Percentiles rank a stretch among this genome's conserved stretches.
phyloP scores from a whole-genome alignment of 2,113 vertebrate genomes.

The Mus pahari region DNA sequence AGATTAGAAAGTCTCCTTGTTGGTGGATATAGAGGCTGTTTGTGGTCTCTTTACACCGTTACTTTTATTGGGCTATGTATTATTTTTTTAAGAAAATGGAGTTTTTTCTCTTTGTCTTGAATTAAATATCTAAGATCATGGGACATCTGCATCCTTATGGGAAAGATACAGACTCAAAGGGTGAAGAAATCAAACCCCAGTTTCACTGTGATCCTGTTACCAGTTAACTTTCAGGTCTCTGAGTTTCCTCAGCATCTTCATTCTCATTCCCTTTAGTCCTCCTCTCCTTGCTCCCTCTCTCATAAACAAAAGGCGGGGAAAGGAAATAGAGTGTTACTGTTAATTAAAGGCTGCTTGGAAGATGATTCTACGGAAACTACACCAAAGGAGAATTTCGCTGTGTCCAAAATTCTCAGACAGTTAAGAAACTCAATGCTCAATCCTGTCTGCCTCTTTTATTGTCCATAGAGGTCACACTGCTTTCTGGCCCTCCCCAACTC shows the following conservation, averaged over 20 bases:
- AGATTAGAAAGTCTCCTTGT: neutral
- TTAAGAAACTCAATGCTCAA: conserved; percentile 7
- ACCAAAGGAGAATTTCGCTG: neutral
- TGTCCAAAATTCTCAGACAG: conserved; percentile 22
- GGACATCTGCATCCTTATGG: conserved; percentile 63
- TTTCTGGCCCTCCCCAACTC: conserved; percentile 25
- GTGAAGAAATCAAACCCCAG: conserved; percentile 67
- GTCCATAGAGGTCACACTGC: conserved; percentile 14
- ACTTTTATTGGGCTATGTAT: conserved; percentile 24
- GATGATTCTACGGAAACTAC: neutral
- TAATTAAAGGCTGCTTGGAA: neutral
- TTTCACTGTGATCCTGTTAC: conserved; percentile 31
- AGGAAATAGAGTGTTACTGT: neutral
- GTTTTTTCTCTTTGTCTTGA: conserved; percentile 70
- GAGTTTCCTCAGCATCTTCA: conserved; percentile 48
- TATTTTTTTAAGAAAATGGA: conserved; percentile 53
- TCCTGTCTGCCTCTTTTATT: neutral
- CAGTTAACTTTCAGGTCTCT: conserved; percentile 49
- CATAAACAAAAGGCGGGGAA: neutral
- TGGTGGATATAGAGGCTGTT: conserved; percentile 31
- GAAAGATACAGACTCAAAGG: conserved; percentile 66
- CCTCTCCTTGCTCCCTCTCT: neutral
- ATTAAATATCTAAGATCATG: conserved; percentile 58
- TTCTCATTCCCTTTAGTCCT: neutral
- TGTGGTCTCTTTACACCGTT: conserved; percentile 52